A percentile compares a stretch with the other conserved stretches of the same genome.
These are phyloP conservation scores for Pseudomyrmex flavicornis DNA, from an alignment of 1,140 invertebrate genomes.

Conservation along the genomic window DNA sequence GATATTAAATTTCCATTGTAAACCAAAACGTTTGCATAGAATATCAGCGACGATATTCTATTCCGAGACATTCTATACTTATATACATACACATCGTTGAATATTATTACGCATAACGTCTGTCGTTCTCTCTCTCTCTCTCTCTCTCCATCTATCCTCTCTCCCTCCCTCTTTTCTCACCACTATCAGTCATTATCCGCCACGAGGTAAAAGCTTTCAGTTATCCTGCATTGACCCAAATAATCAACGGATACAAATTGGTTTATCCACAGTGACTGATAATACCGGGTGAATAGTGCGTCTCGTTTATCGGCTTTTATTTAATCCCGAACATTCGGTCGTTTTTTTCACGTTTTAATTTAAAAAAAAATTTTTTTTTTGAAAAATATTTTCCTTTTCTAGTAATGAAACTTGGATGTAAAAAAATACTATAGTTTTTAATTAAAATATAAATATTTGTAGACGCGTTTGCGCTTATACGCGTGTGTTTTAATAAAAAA, in stretches of 20 bases:
- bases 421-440: background rate
- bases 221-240: conserved; percentile 53
- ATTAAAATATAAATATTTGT: background rate
- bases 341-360: conserved; percentile 3
- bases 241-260: conserved; percentile 57
- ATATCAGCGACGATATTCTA: conserved; percentile 49
- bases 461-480: background rate
- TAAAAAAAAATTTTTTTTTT: background rate
- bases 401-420: background rate
- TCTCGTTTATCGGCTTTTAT: conserved; percentile 3
- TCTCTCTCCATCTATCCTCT: background rate
- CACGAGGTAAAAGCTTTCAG: conserved; percentile 53
- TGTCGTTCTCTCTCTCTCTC: background rate
- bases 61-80: conserved; percentile 45
- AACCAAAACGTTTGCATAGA: conserved; percentile 61
- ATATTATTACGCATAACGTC: conserved; percentile 44
- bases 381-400: background rate
- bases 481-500: too few relatives aligned
- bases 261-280: conserved; percentile 41
- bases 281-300: conserved; percentile 21
- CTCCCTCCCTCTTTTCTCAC: background rate
- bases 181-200: conserved; percentile 42
- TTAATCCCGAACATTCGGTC: background rate
- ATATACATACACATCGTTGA: conserved; percentile 46
- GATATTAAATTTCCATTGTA: conserved; percentile 70